Percentiles rank a stretch among this genome's conserved stretches.
Evolutionary conservation across 2,888 invertebrate species (phyloP).

Genomic region (Drosophila hamatofila): DNA sequence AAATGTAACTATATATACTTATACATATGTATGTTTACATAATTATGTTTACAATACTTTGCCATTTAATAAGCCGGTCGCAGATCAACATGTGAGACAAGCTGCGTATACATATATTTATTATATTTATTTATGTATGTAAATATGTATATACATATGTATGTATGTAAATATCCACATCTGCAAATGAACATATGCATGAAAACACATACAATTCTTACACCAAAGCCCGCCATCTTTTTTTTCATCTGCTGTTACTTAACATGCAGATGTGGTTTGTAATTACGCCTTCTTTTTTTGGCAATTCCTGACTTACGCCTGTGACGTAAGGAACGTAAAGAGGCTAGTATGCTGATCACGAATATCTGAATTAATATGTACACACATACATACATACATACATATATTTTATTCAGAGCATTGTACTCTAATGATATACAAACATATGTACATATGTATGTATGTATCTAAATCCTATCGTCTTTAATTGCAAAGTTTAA

Average conservation of each 20-base stretch:
- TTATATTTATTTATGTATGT: background rate
- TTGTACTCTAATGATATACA: background rate
- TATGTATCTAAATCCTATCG: background rate
- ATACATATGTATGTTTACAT: background rate
- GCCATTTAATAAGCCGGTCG: constrained; percentile 15
- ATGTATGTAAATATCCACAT: background rate
- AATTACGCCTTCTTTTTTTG: constrained; percentile 19
- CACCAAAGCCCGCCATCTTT: constrained; percentile 7
- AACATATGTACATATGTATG: too few relatives aligned
- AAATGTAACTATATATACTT: background rate
- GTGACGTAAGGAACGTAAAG: background rate
- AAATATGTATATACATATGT: constrained; percentile 2
- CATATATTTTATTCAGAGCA: background rate
- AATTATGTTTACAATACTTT: background rate
- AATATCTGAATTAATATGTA: background rate
- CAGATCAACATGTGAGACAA: constrained; percentile 6
- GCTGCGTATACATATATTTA: too few relatives aligned
- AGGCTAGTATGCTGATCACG: constrained; percentile 8
- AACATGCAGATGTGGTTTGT: constrained; percentile 11
- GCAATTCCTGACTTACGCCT: constrained; percentile 1
- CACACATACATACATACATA: background rate
- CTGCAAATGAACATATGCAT: constrained; percentile 12
- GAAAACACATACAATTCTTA: constrained; percentile 3
- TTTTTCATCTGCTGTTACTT: constrained; percentile 5
- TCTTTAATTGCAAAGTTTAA: too few relatives aligned